Base-by-base conservation (phyloP, 2,797 vertebrate species). In the Lithobates sylvaticus region DNA sequence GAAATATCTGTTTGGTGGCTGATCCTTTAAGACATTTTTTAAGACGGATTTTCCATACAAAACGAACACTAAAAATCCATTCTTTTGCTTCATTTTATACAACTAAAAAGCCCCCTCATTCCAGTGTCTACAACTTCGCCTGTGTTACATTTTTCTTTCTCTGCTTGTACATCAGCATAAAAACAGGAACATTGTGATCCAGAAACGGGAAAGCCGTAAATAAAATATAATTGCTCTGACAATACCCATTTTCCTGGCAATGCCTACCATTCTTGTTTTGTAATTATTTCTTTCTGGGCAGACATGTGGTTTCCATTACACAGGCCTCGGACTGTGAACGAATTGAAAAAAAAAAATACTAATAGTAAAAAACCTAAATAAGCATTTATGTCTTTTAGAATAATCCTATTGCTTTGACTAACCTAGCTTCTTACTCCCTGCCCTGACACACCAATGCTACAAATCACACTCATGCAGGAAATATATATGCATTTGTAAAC, bases 221-320 rank as follows among this genome's bases (percentile, higher is more conserved):
- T 95, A 95, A 94, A 94, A 91, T 94, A 93, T 95, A 95, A 96
- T 95, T 95, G 94, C 93, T 94, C 94, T 93, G 93, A 95, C 93
- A 93, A 93, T 95, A 94, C 94, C 93, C 88, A 84, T 91, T 94
- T 95, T 94, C 94, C 94, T 95, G 94, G 94, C 93, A 95, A 88
- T 95, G 94, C 94, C 94, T 95, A 94, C 93, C 95, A 94, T 94
- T 92, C 91, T 92, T 94, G 93, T 93, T 93, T 93, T 94, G 93
- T 94, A 95, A 94, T 95, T 94, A 94, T 93, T 93, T 89, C 92
- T 91, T 94, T 94, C 93, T 94, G 94, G 92, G 94, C 91, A 95
- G 92, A 93, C 94, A 95, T 95, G 94, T 95, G 95, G 94, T 95
- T 95, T 94, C 93, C 92, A 95, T 96, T 95, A 95, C 92, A 93